Percentiles rank a stretch among this genome's conserved stretches.
phyloP scores from a whole-genome alignment of 1,140 invertebrate species.

The Drosophila albomicans region DNA sequence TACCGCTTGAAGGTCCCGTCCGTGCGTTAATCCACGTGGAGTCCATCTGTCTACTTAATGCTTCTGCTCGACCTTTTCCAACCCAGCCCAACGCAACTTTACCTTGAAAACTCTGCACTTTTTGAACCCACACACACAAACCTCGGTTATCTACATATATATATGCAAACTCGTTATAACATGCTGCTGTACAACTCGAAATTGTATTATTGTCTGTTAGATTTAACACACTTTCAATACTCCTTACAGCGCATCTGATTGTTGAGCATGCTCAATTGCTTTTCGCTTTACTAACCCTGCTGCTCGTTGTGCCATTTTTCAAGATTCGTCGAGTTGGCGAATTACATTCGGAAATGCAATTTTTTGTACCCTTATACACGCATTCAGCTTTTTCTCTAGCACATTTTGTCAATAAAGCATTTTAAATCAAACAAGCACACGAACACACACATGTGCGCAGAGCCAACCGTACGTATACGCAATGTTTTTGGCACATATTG shows the following conservation, averaged over 20 bases:
- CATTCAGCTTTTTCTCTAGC: slow-evolving; percentile 7
- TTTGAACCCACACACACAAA: no score
- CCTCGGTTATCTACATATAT: no score
- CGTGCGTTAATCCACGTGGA: not conserved
- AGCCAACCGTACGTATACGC: slow-evolving; percentile 28
- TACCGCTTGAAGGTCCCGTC: not conserved
- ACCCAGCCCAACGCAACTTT: not conserved
- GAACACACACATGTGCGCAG: slow-evolving; percentile 40
- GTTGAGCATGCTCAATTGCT: not conserved
- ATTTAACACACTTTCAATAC: no score
- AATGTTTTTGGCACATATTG: slow-evolving; percentile 40
- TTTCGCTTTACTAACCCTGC: not conserved
- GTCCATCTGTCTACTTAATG: not conserved
- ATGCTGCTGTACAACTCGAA: no score
- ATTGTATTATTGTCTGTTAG: no score
- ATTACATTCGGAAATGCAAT: slow-evolving; percentile 53
- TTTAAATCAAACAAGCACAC: slow-evolving; percentile 49
- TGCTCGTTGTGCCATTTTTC: slow-evolving; percentile 13
- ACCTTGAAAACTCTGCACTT: no score
- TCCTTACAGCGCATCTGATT: not conserved
- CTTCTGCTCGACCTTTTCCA: not conserved
- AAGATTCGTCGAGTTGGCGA: slow-evolving; percentile 45
- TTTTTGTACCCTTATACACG: slow-evolving; percentile 8
- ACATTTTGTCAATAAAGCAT: slow-evolving; percentile 54
- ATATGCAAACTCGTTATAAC: no score